phyloP scores from a whole-genome alignment of 2,797 vertebrate genomes.

The Microctenopoma lineatum region DNA sequence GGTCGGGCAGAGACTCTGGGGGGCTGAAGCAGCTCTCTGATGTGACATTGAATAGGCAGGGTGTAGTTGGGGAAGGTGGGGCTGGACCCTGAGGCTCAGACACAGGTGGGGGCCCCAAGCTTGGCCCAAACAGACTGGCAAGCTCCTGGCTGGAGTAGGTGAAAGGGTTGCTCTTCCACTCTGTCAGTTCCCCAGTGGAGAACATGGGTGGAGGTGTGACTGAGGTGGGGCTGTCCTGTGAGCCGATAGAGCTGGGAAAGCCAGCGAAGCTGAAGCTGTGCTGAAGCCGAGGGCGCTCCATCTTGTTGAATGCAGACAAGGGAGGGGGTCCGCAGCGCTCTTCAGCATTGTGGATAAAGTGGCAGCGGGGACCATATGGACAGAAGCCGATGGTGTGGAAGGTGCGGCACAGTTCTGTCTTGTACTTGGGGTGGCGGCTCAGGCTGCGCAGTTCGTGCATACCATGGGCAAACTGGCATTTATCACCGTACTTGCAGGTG shows the following conservation, averaged over 20 bases:
- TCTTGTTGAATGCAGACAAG: slow-evolving; percentile 68
- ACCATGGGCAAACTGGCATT: slow-evolving; percentile 89
- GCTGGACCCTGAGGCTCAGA: slow-evolving; percentile 35
- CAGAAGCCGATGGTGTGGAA: slow-evolving; percentile 89
- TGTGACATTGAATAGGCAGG: slow-evolving; percentile 84
- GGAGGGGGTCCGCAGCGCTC: slow-evolving; percentile 83
- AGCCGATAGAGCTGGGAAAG: slow-evolving; percentile 84
- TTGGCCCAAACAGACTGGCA: slow-evolving; percentile 84
- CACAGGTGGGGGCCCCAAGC: slow-evolving; percentile 74
- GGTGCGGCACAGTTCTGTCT: slow-evolving; percentile 89
- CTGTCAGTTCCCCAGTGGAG: slow-evolving; percentile 81
- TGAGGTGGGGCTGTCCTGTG: slow-evolving; percentile 88
- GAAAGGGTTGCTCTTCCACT: slow-evolving; percentile 87
- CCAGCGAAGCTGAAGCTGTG: slow-evolving; percentile 92
- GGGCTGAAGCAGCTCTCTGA: slow-evolving; percentile 87
- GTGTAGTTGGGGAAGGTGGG: slow-evolving; percentile 71
- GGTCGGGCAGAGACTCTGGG: slow-evolving; percentile 89
- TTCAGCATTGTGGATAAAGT: slow-evolving; percentile 89
- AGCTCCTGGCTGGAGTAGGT: slow-evolving; percentile 88
- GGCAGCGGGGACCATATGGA: slow-evolving; percentile 86
- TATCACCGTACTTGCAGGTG: slow-evolving; percentile 86
- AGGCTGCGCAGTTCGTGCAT: slow-evolving; percentile 86
- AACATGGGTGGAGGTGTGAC: slow-evolving; percentile 88
- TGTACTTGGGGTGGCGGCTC: slow-evolving; percentile 88
- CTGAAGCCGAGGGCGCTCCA: slow-evolving; percentile 87